A percentile compares a stretch with the other conserved stretches of the same genome.
Conservation (phyloP, 2,888 invertebrate species). For the Hemaris fuciformis region DNA sequence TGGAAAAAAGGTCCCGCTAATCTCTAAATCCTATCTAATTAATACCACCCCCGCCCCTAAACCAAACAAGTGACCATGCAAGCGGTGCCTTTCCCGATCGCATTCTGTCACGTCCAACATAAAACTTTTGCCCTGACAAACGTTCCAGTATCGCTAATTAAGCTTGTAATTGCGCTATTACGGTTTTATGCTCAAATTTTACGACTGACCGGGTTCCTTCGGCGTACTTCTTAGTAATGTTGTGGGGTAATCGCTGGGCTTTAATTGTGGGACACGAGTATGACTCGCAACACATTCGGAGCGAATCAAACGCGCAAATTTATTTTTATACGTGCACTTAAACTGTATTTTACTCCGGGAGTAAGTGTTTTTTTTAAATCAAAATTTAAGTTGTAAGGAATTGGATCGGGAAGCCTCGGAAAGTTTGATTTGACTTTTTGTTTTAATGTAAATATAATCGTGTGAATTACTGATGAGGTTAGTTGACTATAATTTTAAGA, state of each 20-base stretch:
- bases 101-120: constrained; percentile 30
- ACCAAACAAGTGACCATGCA: constrained; percentile 7
- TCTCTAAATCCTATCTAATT: constrained; percentile 3
- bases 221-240: constrained; percentile 3
- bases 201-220: constrained; percentile 40
- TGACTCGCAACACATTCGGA: neutral
- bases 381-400: too few relatives aligned
- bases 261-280: constrained; percentile 4
- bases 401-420: too few relatives aligned
- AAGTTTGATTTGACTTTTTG: too few relatives aligned
- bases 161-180: constrained; percentile 67
- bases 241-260: neutral
- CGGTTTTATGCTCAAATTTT: constrained; percentile 66
- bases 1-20: neutral
- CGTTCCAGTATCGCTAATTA: constrained; percentile 67
- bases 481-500: too few relatives aligned
- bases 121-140: constrained; percentile 52
- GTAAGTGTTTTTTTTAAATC: too few relatives aligned
- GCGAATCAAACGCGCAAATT: neutral
- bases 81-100: constrained; percentile 1
- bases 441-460: too few relatives aligned
- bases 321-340: neutral
- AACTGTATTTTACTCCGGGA: too few relatives aligned
- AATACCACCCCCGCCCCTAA: neutral
- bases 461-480: too few relatives aligned